Conservation (phyloP, 2,888 invertebrate genomes). For the Frankliniella intonsa region DNA sequence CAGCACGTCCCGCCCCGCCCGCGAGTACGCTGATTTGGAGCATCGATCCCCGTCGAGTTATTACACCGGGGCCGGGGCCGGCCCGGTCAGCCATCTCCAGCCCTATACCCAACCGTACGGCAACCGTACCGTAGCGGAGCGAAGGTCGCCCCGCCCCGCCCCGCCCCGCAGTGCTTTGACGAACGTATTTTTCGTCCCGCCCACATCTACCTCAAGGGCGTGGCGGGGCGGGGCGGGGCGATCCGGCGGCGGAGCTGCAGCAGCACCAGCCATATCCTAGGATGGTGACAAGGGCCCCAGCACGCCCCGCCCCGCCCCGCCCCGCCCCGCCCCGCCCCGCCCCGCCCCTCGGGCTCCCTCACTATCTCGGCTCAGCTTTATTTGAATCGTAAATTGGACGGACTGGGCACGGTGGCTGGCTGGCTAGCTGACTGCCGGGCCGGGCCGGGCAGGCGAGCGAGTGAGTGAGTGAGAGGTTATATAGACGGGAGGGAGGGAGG, state of each 20-base stretch:
- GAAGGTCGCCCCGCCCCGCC: neutral
- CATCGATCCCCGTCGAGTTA: no score
- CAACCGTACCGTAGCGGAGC: no score
- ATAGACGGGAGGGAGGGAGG: no score
- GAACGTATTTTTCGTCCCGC: neutral
- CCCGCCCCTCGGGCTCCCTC: neutral
- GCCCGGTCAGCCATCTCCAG: no score
- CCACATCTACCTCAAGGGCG: neutral
- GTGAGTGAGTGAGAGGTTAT: no score
- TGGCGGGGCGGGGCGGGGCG: neutral
- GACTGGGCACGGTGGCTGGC: neutral
- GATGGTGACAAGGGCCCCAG: neutral
- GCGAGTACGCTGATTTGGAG: no score
- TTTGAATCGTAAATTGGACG: constrained; percentile 19
- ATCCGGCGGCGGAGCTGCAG: neutral
- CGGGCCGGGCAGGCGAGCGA: no score
- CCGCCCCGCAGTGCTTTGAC: neutral
- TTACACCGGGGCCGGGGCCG: no score
- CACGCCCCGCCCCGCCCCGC: neutral
- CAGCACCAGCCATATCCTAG: neutral
- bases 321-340: neutral
- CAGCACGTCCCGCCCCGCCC: no score
- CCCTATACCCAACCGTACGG: no score
- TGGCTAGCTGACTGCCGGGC: no score
- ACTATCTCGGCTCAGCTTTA: neutral